phyloP scores from a whole-genome alignment of 2,797 vertebrate species.

The Anguilla anguilla region DNA sequence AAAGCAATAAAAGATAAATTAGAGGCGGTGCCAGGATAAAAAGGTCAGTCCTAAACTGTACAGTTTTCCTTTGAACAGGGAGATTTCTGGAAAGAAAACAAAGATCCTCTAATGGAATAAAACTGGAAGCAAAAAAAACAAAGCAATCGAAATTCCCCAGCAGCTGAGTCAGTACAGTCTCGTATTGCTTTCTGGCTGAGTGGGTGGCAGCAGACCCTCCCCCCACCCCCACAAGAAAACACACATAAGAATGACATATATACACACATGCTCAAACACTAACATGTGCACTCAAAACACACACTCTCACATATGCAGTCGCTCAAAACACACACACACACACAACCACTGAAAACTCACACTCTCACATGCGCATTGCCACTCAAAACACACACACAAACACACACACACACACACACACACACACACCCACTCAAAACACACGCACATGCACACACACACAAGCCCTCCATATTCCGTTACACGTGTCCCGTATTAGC shows the following conservation, averaged over 20 bases:
- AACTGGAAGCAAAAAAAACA: conserved; percentile 55
- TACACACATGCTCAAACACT: neutral
- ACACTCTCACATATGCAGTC: neutral
- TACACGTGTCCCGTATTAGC: conserved; percentile 7
- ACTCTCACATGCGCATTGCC: neutral
- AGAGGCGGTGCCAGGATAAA: conserved; percentile 16
- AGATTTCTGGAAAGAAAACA: conserved; percentile 54
- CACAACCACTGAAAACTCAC: neutral
- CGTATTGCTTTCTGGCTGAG: conserved; percentile 59
- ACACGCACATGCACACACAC: conserved; percentile 22
- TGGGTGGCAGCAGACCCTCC: conserved; percentile 34
- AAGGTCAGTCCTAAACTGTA: conserved; percentile 33
- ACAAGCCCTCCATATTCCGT: neutral
- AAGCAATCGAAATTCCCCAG: conserved; percentile 59
- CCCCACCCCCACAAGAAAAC: neutral
- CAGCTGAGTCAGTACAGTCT: conserved; percentile 62
- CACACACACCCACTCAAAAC: neutral
- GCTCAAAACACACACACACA: neutral
- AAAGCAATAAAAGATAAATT: neutral
- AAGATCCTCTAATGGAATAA: conserved; percentile 61
- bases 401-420: neutral
- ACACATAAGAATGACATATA: neutral
- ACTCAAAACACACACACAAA: neutral
- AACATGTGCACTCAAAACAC: neutral
- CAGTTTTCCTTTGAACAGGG: conserved; percentile 38